Evolutionary conservation across 1,140 invertebrate species (phyloP), one percentile per base, ranked within the genome.

Genomic region (Saxidomus purpurata): DNA sequence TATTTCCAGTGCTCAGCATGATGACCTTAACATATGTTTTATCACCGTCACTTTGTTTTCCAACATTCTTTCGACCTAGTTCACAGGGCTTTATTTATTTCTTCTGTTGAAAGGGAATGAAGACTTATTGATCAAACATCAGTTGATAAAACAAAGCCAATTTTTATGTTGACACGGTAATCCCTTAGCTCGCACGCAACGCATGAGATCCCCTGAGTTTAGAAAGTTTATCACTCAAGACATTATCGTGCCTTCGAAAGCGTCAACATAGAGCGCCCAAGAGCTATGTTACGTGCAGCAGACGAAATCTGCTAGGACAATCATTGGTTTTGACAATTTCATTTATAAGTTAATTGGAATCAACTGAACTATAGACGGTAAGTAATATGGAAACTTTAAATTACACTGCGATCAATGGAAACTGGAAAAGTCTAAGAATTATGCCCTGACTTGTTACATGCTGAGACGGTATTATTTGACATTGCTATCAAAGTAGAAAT

Each of bases 91-190:
- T n/a, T 59, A 59, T 59, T 59, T 59, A 59, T 59, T 59, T 59
- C 61, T 31, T 28, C 61, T 28, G 61, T 4, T 67, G 17, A 15
- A 67, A 25, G 28, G 25, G 13, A 76, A 40, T 40, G 71, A 38
- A 40, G 22, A n/a, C 13, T 34, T 52, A 80, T 52, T 80, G 76
- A 80, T 80, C 52, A 25, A 80, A 52, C 47, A 80, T 49, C 43
- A 1, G 13, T 40, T 25, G 40, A 25, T 80, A 55, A 52, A 80
- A 80, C 76, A 80, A 55, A 52, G 47, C 43, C 47, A 52, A 80
- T 55, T 80, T 76, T 52, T 55, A 80, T 28, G 31, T 19, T 80
- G 76, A 19, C 76, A 55, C 25, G 15, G 1, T 55, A 80, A 80
- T 80, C 40, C 76, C 52, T 3, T 8, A 19, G 52, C 22, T 52